A percentile compares a stretch with the other conserved stretches of the same genome.
phyloP scores from a whole-genome alignment of 2,113 vertebrate genomes.

The Colinus virginianus region DNA sequence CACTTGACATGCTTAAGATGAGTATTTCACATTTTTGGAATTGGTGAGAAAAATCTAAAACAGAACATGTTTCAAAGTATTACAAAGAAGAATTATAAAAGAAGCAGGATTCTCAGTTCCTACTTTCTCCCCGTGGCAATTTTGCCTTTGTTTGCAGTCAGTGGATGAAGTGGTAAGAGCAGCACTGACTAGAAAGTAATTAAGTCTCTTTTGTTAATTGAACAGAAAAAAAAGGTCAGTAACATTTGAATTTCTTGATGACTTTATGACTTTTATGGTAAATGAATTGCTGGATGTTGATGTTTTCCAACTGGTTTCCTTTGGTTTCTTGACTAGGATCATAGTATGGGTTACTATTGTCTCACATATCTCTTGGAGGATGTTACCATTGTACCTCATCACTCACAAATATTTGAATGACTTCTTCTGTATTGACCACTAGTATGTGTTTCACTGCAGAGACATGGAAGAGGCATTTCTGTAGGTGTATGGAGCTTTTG shows the following conservation, averaged over 20 bases:
- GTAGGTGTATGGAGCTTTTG: not conserved
- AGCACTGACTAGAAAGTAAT: slow-evolving; percentile 27
- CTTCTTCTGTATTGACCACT: slow-evolving; percentile 9
- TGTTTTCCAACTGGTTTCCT: slow-evolving; percentile 55
- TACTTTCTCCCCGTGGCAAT: not conserved
- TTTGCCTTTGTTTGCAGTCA: slow-evolving; percentile 36
- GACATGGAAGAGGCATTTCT: not conserved
- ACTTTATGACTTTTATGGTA: not conserved
- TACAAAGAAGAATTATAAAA: not conserved
- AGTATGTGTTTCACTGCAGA: not conserved
- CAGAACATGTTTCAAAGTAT: not conserved
- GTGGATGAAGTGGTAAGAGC: not conserved
- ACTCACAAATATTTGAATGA: not conserved
- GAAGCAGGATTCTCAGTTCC: not conserved
- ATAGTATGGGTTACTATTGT: slow-evolving; percentile 26
- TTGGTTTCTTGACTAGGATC: slow-evolving; percentile 38
- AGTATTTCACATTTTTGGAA: slow-evolving; percentile 7
- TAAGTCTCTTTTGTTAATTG: slow-evolving; percentile 56
- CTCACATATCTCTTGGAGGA: slow-evolving; percentile 23
- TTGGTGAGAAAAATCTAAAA: not conserved
- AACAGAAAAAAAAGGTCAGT: slow-evolving; percentile 22
- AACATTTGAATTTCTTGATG: slow-evolving; percentile 50
- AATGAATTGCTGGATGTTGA: slow-evolving; percentile 49
- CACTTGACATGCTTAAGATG: not conserved
- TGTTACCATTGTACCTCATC: not conserved